These are phyloP conservation scores for Pediacus dermestoides DNA, from an alignment of 2,888 invertebrate genomes.

Conservation along the genomic window DNA sequence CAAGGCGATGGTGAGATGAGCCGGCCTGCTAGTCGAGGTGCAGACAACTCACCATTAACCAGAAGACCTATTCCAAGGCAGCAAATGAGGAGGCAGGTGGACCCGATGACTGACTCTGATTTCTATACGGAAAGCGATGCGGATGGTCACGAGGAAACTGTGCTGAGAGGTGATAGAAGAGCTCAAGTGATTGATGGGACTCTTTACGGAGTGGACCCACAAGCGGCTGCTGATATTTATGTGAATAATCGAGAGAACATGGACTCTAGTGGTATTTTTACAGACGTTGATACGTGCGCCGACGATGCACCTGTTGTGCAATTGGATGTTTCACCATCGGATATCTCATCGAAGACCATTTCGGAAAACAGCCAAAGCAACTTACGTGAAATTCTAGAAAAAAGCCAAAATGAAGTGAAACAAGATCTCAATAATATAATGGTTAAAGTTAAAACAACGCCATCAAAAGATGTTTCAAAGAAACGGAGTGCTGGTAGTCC, in stretches of 20 bases:
- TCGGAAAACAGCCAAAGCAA: slow-evolving; percentile 54
- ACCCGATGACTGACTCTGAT: slow-evolving; percentile 89
- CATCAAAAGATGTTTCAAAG: slow-evolving; percentile 30
- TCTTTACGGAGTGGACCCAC: slow-evolving; percentile 69
- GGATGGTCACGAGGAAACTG: slow-evolving; percentile 74
- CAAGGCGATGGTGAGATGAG: slow-evolving; percentile 91
- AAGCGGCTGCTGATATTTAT: slow-evolving; percentile 52
- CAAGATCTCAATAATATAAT: too few relatives aligned
- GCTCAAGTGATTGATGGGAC: slow-evolving; percentile 88
- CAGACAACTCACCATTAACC: slow-evolving; percentile 66
- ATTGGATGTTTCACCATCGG: slow-evolving; percentile 60
- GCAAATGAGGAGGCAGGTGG: slow-evolving; percentile 63
- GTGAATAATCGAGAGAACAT: slow-evolving; percentile 67
- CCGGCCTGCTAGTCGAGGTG: slow-evolving; percentile 76
- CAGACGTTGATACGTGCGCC: slow-evolving; percentile 67
- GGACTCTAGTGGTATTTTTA: slow-evolving; percentile 88
- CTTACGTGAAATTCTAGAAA: slow-evolving; percentile 30
- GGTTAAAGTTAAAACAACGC: slow-evolving; percentile 17
- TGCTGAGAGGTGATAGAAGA: slow-evolving; percentile 64
- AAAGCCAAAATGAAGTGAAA: slow-evolving; percentile 12
- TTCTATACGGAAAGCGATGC: slow-evolving; percentile 89
- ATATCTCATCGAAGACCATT: slow-evolving; percentile 55
- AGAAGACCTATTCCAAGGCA: slow-evolving; percentile 53
- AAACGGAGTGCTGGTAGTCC: slow-evolving; percentile 42
- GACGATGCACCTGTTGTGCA: slow-evolving; percentile 24